Evolutionary conservation across 2,888 invertebrate genomes (phyloP).

Genomic region (Cryptosula pallasiana): DNA sequence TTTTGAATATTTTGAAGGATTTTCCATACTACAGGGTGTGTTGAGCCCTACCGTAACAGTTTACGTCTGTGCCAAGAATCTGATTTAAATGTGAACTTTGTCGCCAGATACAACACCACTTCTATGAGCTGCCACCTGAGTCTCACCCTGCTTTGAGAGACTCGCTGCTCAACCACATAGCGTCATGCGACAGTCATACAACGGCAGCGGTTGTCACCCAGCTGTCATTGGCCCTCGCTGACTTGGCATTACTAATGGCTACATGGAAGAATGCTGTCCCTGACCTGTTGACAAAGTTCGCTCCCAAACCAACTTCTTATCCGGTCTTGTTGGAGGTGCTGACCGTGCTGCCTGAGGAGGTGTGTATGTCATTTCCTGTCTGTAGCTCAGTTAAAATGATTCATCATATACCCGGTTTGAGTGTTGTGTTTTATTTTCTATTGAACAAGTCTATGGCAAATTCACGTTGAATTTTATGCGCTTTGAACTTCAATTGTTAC

Average conservation of each 20-base stretch:
- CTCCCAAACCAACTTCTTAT: conserved; percentile 15
- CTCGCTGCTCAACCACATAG: conserved; percentile 79
- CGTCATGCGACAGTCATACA: conserved; percentile 25
- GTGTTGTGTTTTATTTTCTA: background rate
- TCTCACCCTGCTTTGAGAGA: conserved; percentile 80
- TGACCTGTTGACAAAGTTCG: conserved; percentile 71
- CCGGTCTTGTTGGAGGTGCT: conserved; percentile 73
- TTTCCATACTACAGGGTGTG: too few species aligned
- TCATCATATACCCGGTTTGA: background rate
- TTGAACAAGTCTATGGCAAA: too few species aligned
- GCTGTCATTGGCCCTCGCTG: conserved; percentile 85
- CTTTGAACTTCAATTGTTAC: background rate
- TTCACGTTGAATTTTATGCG: too few species aligned
- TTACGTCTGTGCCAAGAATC: too few species aligned
- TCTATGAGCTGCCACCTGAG: conserved; percentile 81
- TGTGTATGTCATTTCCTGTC: too few species aligned
- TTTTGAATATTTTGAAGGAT: too few species aligned
- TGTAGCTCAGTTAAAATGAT: background rate
- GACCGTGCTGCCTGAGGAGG: conserved; percentile 91
- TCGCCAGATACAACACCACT: conserved; percentile 60
- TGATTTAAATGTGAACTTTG: conserved; percentile 3
- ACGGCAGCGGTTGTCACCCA: conserved; percentile 59
- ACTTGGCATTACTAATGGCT: conserved; percentile 87
- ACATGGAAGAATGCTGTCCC: conserved; percentile 82
- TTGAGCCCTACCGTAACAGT: too few species aligned